Evolutionary conservation across 2,113 vertebrate species (phyloP).

Genomic region (Theristicus caerulescens): DNA sequence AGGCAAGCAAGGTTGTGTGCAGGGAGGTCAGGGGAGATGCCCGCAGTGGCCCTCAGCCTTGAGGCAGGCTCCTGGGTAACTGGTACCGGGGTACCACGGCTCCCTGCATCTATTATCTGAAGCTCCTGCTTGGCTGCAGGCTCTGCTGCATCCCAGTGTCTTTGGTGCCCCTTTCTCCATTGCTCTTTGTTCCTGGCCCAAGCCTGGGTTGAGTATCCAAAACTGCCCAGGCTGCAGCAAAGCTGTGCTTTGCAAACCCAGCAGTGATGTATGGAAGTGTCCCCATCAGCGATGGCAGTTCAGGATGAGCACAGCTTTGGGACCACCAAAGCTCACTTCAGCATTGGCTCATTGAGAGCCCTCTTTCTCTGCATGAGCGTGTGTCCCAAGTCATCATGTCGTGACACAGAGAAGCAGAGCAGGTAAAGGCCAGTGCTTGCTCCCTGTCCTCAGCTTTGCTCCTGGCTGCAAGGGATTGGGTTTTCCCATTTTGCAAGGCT

Average conservation of each 20-base stretch:
- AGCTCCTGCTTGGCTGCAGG: background rate
- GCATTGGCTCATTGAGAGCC: accelerated
- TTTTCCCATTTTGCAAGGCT: background rate
- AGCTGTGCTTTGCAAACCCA: background rate
- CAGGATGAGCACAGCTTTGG: background rate
- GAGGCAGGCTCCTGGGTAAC: background rate
- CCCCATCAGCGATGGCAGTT: background rate
- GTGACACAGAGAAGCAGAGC: background rate
- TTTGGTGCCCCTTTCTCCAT: background rate
- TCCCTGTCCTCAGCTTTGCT: background rate
- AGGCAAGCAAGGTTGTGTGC: accelerated
- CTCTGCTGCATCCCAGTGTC: background rate
- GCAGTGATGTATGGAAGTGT: too few species aligned
- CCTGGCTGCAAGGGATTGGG: background rate
- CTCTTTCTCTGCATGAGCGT: background rate
- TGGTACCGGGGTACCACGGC: background rate
- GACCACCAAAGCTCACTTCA: background rate
- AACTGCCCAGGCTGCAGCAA: background rate
- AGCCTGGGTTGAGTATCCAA: background rate
- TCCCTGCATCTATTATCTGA: background rate
- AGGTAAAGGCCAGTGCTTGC: background rate
- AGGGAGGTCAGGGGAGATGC: background rate
- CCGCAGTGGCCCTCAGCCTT: background rate
- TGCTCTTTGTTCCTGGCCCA: background rate
- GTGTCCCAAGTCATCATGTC: background rate